These are phyloP conservation scores for Eurosta solidaginis DNA, from an alignment of 1,140 invertebrate species.

Conservation along the genomic window DNA sequence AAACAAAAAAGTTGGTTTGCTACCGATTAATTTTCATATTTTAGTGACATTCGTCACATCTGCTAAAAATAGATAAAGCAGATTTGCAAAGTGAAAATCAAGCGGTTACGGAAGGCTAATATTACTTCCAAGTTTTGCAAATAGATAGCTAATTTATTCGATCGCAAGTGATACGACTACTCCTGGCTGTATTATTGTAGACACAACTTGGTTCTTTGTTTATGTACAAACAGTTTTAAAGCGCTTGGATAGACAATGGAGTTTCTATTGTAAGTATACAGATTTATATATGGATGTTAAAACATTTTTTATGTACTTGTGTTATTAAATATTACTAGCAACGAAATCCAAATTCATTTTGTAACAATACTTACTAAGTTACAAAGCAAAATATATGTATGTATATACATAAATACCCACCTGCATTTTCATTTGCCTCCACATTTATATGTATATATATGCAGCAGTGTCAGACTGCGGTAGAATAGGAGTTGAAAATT, in stretches of 20 bases:
- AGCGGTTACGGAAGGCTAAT: background rate
- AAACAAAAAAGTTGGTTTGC: background rate
- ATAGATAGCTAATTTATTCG: background rate
- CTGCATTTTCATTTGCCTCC: no score
- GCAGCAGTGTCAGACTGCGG: no score
- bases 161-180: background rate
- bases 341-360: no score
- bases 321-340: no score
- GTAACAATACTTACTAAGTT: no score
- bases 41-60: background rate
- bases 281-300: background rate
- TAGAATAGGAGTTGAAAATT: no score
- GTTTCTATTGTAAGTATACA: conserved; percentile 17
- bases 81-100: background rate
- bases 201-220: background rate
- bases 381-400: no score
- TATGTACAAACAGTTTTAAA: background rate
- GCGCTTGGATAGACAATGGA: background rate
- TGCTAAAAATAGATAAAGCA: background rate
- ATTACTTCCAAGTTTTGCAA: background rate
- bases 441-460: no score
- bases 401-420: no score
- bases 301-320: background rate
- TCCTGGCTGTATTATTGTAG: no score
- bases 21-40: background rate